These are phyloP conservation scores for Mustelus asterias DNA, from an alignment of 2,113 vertebrate species.

Conservation along the genomic window DNA sequence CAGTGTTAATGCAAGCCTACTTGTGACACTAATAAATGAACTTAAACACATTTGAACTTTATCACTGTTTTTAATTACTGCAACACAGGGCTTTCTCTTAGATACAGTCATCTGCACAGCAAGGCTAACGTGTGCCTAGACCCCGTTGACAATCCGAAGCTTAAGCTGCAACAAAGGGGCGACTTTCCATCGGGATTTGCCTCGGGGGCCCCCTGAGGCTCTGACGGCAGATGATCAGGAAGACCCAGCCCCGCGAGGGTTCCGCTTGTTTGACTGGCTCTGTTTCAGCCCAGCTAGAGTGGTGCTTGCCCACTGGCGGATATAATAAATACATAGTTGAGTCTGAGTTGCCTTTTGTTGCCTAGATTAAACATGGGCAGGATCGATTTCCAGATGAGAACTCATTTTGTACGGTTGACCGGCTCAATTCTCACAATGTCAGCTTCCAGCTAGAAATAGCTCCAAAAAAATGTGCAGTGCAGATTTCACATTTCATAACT, in stretches of 20 bases:
- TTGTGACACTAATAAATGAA: not conserved
- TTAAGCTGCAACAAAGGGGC: not conserved
- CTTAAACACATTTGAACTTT: not conserved
- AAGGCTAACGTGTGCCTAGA: not conserved
- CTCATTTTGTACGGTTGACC: not conserved
- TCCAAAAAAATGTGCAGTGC: not conserved
- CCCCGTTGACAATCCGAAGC: not conserved
- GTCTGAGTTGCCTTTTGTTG: slow-evolving; percentile 16
- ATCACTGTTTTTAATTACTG: not conserved
- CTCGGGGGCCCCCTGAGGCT: not conserved
- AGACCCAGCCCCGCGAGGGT: not conserved
- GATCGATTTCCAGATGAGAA: not conserved
- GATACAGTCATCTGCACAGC: not conserved
- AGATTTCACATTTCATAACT: slow-evolving; percentile 15
- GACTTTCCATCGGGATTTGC: not conserved
- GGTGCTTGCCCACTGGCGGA: not conserved
- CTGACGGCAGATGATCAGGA: not conserved
- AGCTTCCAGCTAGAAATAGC: slow-evolving; percentile 1
- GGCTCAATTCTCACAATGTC: not conserved
- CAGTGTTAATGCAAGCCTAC: no score
- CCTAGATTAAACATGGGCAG: not conserved
- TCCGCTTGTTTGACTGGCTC: not conserved
- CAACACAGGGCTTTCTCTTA: not conserved
- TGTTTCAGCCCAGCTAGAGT: not conserved
- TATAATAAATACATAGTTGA: not conserved